A percentile compares a stretch with the other conserved stretches of the same genome.
These are phyloP conservation scores for Dicyema japonicum DNA, from an alignment of 1,140 invertebrate species.

Conservation along the genomic window DNA sequence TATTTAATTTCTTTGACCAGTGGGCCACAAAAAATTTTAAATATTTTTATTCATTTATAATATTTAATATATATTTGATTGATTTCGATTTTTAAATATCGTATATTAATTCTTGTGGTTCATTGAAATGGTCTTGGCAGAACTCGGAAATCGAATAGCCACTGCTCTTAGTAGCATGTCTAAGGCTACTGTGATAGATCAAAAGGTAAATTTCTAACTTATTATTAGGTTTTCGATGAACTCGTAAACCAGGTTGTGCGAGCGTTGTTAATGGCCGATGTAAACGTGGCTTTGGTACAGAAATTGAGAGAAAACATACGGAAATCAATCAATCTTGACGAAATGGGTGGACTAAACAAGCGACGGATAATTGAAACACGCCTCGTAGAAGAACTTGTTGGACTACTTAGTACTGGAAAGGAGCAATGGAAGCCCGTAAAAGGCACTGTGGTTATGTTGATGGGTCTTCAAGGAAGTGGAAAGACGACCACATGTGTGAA, in stretches of 20 bases:
- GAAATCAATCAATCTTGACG: constrained; percentile 82
- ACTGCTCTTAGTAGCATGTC: constrained; percentile 74
- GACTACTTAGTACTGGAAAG: constrained; percentile 50
- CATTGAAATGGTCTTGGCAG: constrained; percentile 77
- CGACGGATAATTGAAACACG: constrained; percentile 88
- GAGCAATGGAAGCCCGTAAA: constrained; percentile 81
- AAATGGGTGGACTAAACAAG: constrained; percentile 96
- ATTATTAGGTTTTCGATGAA: constrained; percentile 53
- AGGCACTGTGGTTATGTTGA: constrained; percentile 98
- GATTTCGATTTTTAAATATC: too few species aligned
- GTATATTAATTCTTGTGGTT: too few species aligned
- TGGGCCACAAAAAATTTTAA: too few species aligned
- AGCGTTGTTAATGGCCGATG: constrained; percentile 84
- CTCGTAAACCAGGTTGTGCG: constrained; percentile 96
- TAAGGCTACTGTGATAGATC: constrained; percentile 91
- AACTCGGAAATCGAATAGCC: constrained; percentile 93
- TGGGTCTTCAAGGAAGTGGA: constrained; percentile 78
- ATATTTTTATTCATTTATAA: too few species aligned
- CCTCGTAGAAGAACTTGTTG: constrained; percentile 88
- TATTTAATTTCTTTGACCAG: too few species aligned
- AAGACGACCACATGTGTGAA: constrained; percentile 99
- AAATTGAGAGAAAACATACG: constrained; percentile 87
- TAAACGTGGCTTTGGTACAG: constrained; percentile 82
- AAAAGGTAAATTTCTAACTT: constrained; percentile 36
- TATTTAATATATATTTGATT: too few species aligned